These are phyloP conservation scores for Peromyscus melanophrys DNA, from an alignment of 2,797 vertebrate genomes.

Conservation along the genomic window DNA sequence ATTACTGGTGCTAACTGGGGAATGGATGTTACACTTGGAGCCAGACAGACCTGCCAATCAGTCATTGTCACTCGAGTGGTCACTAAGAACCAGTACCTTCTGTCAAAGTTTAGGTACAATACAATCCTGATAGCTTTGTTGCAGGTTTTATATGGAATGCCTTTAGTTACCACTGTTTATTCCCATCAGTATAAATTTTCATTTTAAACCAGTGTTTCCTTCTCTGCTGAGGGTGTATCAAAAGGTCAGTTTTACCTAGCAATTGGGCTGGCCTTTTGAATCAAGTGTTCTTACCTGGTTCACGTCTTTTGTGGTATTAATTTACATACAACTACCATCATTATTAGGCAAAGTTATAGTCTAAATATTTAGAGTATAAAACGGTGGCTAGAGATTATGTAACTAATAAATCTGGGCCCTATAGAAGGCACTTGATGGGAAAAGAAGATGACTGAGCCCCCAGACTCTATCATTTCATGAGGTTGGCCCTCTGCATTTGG, in stretches of 20 bases:
- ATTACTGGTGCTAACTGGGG: too few species aligned
- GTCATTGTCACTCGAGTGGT: neutral
- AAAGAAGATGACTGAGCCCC: neutral
- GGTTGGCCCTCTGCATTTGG: neutral
- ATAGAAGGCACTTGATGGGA: neutral
- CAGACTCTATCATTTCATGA: neutral
- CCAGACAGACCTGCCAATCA: neutral
- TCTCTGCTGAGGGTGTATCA: neutral
- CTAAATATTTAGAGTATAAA: neutral
- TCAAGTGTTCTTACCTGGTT: neutral
- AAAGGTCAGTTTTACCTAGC: neutral
- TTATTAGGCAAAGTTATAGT: neutral
- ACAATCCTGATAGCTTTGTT: accelerated
- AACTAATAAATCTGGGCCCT: neutral
- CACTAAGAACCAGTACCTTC: neutral
- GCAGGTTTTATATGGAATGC: neutral
- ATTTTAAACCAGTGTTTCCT: neutral
- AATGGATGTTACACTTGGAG: neutral
- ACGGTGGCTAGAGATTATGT: neutral
- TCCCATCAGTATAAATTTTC: neutral
- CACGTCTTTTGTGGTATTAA: neutral
- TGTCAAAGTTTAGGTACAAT: neutral
- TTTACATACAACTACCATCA: neutral
- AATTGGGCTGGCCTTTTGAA: neutral
- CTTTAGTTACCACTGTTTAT: neutral